A percentile compares a stretch with the other conserved stretches of the same genome.
These are phyloP conservation scores for Melipona beecheii DNA, from an alignment of 2,888 invertebrate species.

Conservation along the genomic window DNA sequence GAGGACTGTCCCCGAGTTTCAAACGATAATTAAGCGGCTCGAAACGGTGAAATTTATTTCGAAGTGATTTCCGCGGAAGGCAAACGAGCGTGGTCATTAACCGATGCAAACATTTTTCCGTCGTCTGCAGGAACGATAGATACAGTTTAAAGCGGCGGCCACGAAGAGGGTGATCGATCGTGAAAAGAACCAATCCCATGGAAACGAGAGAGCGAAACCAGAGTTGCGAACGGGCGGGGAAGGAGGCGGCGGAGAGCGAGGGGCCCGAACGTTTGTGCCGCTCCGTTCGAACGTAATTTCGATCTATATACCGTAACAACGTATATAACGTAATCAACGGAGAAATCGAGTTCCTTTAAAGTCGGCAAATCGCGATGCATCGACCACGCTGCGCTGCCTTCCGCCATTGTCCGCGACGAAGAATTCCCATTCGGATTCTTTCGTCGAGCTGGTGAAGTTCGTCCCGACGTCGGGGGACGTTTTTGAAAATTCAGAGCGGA, in stretches of 20 bases:
- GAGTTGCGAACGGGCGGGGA: background rate
- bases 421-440: background rate
- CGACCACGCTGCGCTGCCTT: background rate
- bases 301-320: constrained; percentile 54
- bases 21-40: constrained; percentile 25
- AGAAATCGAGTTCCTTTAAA: constrained; percentile 44
- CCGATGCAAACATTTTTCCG: constrained; percentile 60
- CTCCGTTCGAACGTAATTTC: constrained; percentile 56
- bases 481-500: too few relatives aligned
- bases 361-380: constrained; percentile 19
- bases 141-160: constrained; percentile 46
- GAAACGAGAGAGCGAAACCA: constrained; percentile 33
- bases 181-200: constrained; percentile 53
- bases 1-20: background rate
- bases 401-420: background rate
- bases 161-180: constrained; percentile 49
- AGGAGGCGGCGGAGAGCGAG: too few relatives aligned
- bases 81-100: constrained; percentile 55
- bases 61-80: constrained; percentile 22
- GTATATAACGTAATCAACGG: constrained; percentile 51
- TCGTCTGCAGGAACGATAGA: constrained; percentile 32
- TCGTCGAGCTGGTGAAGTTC: background rate
- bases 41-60: constrained; percentile 34
- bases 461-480: too few relatives aligned
- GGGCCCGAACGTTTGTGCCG: constrained; percentile 2